A percentile compares a stretch with the other conserved stretches of the same genome.
Evolutionary conservation across 1,140 invertebrate genomes (phyloP).

Genomic region (Campoletis sonorensis): DNA sequence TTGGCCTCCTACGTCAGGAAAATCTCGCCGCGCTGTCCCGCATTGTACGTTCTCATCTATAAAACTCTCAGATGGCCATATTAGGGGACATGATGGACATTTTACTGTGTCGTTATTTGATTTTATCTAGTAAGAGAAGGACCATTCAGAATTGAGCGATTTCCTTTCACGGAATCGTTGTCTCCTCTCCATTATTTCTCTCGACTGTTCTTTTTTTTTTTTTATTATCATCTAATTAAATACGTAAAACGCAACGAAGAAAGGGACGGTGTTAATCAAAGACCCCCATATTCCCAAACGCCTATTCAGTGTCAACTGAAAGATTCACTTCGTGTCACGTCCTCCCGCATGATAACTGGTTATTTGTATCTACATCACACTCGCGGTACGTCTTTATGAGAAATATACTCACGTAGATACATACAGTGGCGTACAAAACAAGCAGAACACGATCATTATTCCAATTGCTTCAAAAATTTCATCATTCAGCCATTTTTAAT

Average conservation of each 20-base stretch:
- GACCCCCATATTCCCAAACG: slow-evolving; percentile 7
- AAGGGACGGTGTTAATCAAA: slow-evolving; percentile 35
- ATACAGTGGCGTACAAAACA: no score
- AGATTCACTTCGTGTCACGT: slow-evolving; percentile 22
- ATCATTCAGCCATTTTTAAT: no score
- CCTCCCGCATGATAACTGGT: slow-evolving; percentile 26
- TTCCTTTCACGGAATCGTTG: slow-evolving; percentile 15
- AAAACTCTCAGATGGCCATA: not conserved
- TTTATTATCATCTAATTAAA: slow-evolving; percentile 26
- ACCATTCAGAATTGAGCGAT: not conserved
- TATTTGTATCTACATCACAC: not conserved
- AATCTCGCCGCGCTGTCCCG: slow-evolving; percentile 7
- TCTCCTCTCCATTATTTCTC: not conserved
- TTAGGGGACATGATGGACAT: not conserved
- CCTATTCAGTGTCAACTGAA: slow-evolving; percentile 28
- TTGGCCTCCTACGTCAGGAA: not conserved
- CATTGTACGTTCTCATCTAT: not conserved
- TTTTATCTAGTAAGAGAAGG: not conserved
- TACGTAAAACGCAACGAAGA: slow-evolving; percentile 2
- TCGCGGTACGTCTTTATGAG: not conserved
- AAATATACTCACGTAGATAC: not conserved
- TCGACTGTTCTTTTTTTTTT: not conserved
- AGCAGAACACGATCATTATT: no score
- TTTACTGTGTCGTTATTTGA: not conserved
- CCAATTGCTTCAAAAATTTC: no score